phyloP scores from a whole-genome alignment of 1,140 invertebrate genomes.

The silkworm (Bombyx mori) region ASM3026992v2 NC_085123.1:13545501-13546000 shows the following conservation, averaged over 20 bases:
- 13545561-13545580: conserved; percentile 31
- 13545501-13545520: conserved; percentile 10
- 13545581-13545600: conserved; percentile 38
- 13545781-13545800: too few species aligned
- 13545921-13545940: conserved; percentile 1
- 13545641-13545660: conserved; percentile 47
- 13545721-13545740: too few species aligned
- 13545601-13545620: conserved; percentile 52
- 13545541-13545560: conserved; percentile 52
- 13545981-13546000: conserved; percentile 29
- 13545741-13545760: too few species aligned
- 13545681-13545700: conserved; percentile 2
- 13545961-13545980: conserved; percentile 23
- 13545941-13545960: conserved; percentile 8
- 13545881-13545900: too few species aligned
- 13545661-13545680: conserved; percentile 62
- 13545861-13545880: too few species aligned
- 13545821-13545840: too few species aligned
- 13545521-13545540: conserved; percentile 37
- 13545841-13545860: too few species aligned
- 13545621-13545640: conserved; percentile 58
- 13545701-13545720: too few species aligned
- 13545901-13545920: background rate
- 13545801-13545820: too few species aligned
- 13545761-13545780: too few species aligned